Evolutionary conservation across 2,797 vertebrate species (phyloP), one percentile per base, ranked within the genome.

Genomic region (Peromyscus aztecus): DNA sequence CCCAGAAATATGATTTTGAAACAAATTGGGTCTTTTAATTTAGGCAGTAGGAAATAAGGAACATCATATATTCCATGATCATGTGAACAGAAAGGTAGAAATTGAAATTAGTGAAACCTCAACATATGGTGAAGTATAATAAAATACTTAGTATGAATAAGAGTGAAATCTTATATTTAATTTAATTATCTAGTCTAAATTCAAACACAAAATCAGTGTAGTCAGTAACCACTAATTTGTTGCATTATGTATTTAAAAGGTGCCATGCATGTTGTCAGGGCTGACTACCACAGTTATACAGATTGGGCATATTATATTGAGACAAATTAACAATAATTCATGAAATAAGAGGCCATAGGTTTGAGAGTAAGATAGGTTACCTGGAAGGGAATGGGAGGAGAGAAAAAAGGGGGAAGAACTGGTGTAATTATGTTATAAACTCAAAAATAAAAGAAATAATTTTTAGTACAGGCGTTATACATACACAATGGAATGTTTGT

Each of bases 381-480:
- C 27, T 16, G 5, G 24, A 16, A 16, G 2, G 2, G 0, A 29
- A 49, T 77, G 27, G 29, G 3, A 12, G 27, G 13, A 49, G 6
- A 3, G 55, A n/a, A 31, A 12, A 14, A 65, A 31, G 5, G 10
- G 9, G 9, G 21, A 34, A 23, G 6, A 11, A n/a, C 23, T 34
- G 10, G 17, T 37, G 5, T 14, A 40, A 14, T 4, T 34, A 52
- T 52, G 46, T 55, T 21, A 23, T n/a, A 80, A 80, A 0, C 31
- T 23, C 17, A 80, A 52, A 80, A n/a, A 23, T n/a, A 80, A 80
- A 55, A n/a, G 0, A 55, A 52, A 55, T 77, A 52, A 7, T 34
- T 34, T 78, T 34, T 34, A 55, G 21, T n/a, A 34, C 34, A n/a
- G 27, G 23, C 40, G 4, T 27, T 34, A 61, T 34, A 46, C 29